Base-by-base conservation (phyloP, 2,888 invertebrate genomes). In the Punctoribates punctum region DNA sequence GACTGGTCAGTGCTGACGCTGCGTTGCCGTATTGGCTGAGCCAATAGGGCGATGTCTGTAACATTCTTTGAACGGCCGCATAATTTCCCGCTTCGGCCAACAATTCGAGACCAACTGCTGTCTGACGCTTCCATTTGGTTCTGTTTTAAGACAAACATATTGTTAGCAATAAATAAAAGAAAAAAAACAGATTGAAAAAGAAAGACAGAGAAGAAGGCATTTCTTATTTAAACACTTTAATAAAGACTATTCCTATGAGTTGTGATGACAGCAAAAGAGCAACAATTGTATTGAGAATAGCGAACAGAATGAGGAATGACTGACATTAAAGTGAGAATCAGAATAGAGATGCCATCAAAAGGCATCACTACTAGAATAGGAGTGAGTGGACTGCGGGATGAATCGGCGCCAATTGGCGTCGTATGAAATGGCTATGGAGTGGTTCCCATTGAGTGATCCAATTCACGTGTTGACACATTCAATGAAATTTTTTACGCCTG, bases 61-160 rank as follows among this genome's bases (percentile, higher is more conserved):
- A 82, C 79, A 98, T 87, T 79, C 97, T 89, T 86, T 97, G 97
- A 83, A 99, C 94, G n/a, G 98, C 98, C 0, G 96, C 96, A 85
- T 94, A 95, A 86, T 97, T 98, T 11, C 96, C 96, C 0, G 97
- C 96, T 84, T 99, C 99, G 1, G 96, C 95, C 76, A 99, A 86
- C 57, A 99, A 88, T 84, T 99, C 99, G 81, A 97, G 85, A 0
- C 98, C 97, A 2, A 98, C 98, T 0, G 98, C 96, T 20, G 98
- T 96, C 85, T 98, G 98, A 1, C 98, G 90, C 85, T 98, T 98
- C 98, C 98, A 99, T 87, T 98, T 98, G 84, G 98, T 98, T 51
- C 85, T 95, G 54, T 38, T 1, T 20, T 57, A 3, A 48, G 25
- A 57, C 42, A 75, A 57, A n/a, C 29, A 34, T 20, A 9, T 25